A percentile compares a stretch with the other conserved stretches of the same genome.
These are phyloP conservation scores for Ophiodon elongatus DNA, from an alignment of 2,113 vertebrate genomes.

Conservation along the genomic window DNA sequence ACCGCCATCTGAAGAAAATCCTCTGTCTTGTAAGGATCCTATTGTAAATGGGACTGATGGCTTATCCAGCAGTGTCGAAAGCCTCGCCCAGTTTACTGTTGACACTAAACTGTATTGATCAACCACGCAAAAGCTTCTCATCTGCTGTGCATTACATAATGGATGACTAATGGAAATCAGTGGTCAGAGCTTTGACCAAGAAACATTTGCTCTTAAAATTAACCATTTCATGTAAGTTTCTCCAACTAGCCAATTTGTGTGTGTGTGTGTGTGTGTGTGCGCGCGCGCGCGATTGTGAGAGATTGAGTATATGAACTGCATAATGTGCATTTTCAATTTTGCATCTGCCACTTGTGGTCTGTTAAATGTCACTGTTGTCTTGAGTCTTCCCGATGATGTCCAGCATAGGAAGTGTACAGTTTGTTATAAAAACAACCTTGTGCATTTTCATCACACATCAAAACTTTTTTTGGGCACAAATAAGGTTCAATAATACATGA, in stretches of 20 bases:
- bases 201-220: constrained; percentile 50
- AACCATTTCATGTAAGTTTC: constrained; percentile 27
- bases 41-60: constrained; percentile 7
- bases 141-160: constrained; percentile 38
- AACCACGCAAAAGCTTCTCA: constrained; percentile 9
- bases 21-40: constrained; percentile 29
- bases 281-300: background rate
- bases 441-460: background rate
- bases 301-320: background rate
- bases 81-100: constrained; percentile 60
- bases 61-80: constrained; percentile 13
- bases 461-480: background rate
- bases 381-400: background rate
- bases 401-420: background rate
- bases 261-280: constrained; percentile 2
- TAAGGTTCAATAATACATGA: background rate
- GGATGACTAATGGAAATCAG: constrained; percentile 67
- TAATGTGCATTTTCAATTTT: background rate
- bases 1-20: constrained; percentile 67
- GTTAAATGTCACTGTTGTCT: background rate
- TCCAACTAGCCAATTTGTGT: background rate
- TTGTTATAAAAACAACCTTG: background rate
- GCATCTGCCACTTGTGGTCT: background rate
- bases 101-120: constrained; percentile 62
- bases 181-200: constrained; percentile 47